Evolutionary conservation across 2,888 invertebrate species (phyloP).

Genomic region (Diarsia brunnea): DNA sequence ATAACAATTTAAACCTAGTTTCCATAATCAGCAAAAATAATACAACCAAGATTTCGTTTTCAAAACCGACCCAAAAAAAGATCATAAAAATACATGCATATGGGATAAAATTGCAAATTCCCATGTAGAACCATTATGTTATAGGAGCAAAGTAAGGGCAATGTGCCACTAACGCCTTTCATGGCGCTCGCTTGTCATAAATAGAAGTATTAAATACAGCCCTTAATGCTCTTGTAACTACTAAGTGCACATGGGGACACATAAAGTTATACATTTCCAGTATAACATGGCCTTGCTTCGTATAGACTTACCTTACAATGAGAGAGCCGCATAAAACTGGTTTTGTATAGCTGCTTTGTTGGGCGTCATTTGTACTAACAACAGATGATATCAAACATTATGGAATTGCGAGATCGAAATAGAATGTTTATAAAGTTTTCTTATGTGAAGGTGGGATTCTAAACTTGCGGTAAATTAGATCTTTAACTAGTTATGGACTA

Average conservation of each 20-base stretch:
- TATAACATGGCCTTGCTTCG: too few species aligned
- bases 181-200: conserved; percentile 36
- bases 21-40: neutral
- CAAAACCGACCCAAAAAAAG: neutral
- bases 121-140: conserved; percentile 15
- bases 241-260: neutral
- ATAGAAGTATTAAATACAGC: conserved; percentile 18
- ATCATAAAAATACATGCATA: neutral
- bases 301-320: too few species aligned
- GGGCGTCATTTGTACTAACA: neutral
- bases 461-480: neutral
- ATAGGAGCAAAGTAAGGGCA: conserved; percentile 4
- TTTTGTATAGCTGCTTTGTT: too few species aligned
- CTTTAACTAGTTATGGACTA: neutral
- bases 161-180: conserved; percentile 44
- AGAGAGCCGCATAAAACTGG: too few species aligned
- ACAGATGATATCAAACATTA: conserved; percentile 19
- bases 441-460: neutral
- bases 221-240: conserved; percentile 28
- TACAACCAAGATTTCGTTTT: conserved; percentile 1
- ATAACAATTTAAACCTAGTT: neutral
- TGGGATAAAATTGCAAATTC: conserved; percentile 38
- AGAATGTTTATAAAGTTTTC: neutral
- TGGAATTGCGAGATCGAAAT: neutral
- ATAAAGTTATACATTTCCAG: too few species aligned